Base-by-base conservation (phyloP, 1,140 invertebrate genomes). In the Heliconius himera region DNA sequence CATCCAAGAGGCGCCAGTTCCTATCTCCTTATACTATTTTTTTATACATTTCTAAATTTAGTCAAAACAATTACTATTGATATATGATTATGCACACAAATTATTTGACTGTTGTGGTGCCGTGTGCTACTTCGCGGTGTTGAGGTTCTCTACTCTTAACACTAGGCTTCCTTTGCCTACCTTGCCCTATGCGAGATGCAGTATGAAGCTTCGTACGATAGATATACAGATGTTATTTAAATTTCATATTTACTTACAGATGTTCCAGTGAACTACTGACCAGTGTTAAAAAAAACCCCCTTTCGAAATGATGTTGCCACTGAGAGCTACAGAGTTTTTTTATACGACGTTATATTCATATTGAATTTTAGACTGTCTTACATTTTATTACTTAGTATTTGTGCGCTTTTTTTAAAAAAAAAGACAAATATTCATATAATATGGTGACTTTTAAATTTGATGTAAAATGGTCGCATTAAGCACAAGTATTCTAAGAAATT, bases 401-500 rank as follows among this genome's bases (percentile, higher is more conserved):
- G 70, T 56, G 77, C 38, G 8, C 49, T 51, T 51, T 51, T 49
- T 18, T 8, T 1, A 8, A 20, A 6, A 20, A 51, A 49, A 51
- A 51, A 20, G 16, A 51, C 18, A 51, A 51, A 18, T 51, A 51
- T 6, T 51, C 0, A 46, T 51, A 51, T 51, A 51, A 51, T 51
- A 51, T 51, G 49, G 16, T 18, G 49, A 16, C 70, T 2, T 56
- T 73, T 56, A 38, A 41, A 72, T 74, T 60, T 74, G 70, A 70
- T 73, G 70, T 66, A 49, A 49, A 51, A 51, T 51, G 18, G 49
- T 29, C 46, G 20, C 18, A 46, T 71, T 79, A 75, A 73, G 73
- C 78, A 75, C 41, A 79, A 79, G 70, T 75, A 70, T 79, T 74
- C 29, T 79, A 79, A 76, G n/a, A 66, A 38, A 41, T 76, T 49